These are phyloP conservation scores for Machimus rusticus DNA, from an alignment of 2,888 invertebrate genomes.

Conservation along the genomic window DNA sequence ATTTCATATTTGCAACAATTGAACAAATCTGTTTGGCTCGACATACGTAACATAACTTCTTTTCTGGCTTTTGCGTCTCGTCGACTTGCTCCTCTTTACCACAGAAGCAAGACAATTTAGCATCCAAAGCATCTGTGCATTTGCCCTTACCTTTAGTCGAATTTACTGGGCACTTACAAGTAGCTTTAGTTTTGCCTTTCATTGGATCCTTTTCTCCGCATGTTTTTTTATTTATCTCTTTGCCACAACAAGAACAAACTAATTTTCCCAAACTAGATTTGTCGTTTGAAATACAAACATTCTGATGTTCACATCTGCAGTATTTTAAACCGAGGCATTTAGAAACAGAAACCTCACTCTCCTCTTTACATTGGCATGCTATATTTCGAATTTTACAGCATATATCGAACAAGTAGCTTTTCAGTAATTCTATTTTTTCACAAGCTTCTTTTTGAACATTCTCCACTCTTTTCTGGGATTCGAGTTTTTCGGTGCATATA, in stretches of 20 bases:
- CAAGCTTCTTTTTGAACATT: neutral
- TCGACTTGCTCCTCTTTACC: neutral
- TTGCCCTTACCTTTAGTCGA: neutral
- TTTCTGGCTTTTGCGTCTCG: neutral
- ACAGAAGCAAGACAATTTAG: neutral
- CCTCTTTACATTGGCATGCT: neutral
- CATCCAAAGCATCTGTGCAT: neutral
- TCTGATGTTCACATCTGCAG: neutral
- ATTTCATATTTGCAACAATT: slow-evolving; percentile 3
- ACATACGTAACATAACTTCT: neutral
- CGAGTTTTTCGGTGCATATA: slow-evolving; percentile 40
- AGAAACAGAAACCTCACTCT: neutral
- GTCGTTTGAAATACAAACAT: neutral
- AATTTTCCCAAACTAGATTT: neutral
- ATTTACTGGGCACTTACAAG: neutral
- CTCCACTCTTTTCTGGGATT: slow-evolving; percentile 23
- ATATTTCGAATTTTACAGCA: neutral
- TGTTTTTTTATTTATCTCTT: neutral
- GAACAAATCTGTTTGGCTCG: neutral
- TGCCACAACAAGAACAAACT: neutral
- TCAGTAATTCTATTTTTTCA: slow-evolving; percentile 18
- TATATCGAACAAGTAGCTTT: neutral
- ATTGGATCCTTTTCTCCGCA: neutral
- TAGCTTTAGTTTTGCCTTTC: neutral
- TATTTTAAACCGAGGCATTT: neutral